Percentiles rank a stretch among this genome's conserved stretches.
phyloP scores from a whole-genome alignment of 2,888 invertebrate genomes.

The Drosophila kuntzei region DNA sequence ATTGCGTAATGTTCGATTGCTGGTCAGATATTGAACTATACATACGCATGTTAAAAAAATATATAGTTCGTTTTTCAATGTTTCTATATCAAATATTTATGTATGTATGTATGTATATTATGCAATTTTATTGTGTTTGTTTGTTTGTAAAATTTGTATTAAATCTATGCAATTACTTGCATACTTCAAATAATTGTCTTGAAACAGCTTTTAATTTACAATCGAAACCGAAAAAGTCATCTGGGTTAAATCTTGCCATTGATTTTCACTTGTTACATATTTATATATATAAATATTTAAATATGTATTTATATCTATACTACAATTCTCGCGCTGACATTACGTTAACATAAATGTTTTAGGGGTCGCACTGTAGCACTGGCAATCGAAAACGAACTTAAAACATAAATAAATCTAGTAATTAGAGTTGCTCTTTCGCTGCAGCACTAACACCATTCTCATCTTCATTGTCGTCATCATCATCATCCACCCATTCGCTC shows the following conservation, averaged over 20 bases:
- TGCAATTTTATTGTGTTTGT: conserved; percentile 6
- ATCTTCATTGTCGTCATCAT: conserved; percentile 82
- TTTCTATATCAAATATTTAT: conserved; percentile 9
- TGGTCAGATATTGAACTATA: conserved; percentile 33
- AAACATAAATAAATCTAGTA: conserved; percentile 82
- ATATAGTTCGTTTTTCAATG: conserved; percentile 14
- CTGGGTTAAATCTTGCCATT: conserved; percentile 18
- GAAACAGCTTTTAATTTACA: conserved; percentile 65
- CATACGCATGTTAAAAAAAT: conserved; percentile 10
- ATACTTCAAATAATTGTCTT: conserved; percentile 21
- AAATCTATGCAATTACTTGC: conserved; percentile 20
- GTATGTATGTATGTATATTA: conserved; percentile 20
- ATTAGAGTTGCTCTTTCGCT: conserved; percentile 78
- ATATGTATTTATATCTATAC: conserved; percentile 22
- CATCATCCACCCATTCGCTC: conserved; percentile 85
- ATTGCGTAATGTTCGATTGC: conserved; percentile 26
- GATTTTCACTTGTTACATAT: conserved; percentile 23
- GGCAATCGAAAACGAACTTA: conserved; percentile 64
- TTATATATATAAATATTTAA: conserved; percentile 13
- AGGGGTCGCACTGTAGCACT: conserved; percentile 24
- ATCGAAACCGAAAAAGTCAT: conserved; percentile 67
- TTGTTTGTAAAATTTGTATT: conserved; percentile 27
- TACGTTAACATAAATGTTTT: conserved; percentile 1
- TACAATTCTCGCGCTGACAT: conserved; percentile 16
- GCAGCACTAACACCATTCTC: conserved; percentile 74